Conservation (phyloP, 2,888 invertebrate genomes). For the Zygogramma bicolorata region DNA sequence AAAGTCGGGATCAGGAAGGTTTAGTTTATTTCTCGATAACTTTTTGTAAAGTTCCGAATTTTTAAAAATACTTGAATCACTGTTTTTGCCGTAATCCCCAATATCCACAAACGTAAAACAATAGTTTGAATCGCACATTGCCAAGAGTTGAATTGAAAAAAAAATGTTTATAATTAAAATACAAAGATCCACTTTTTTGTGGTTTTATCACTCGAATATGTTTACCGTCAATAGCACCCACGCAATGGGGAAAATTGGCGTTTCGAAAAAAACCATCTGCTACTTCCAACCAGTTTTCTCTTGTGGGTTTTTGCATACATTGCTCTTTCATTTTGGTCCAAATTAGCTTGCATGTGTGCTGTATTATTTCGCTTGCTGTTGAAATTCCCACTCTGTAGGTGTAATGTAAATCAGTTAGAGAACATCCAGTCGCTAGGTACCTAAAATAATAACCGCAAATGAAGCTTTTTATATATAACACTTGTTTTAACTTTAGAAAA, state of each 20-base stretch:
- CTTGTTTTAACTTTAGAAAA: too few species aligned
- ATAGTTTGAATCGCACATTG: background rate
- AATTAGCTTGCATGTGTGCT: background rate
- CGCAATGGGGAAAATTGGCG: conserved; percentile 16
- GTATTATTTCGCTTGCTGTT: background rate
- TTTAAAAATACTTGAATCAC: conserved; percentile 16
- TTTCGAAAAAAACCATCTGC: background rate
- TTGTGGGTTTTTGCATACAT: background rate
- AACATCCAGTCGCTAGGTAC: background rate
- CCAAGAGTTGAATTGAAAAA: conserved; percentile 15
- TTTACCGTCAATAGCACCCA: background rate
- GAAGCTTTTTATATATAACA: too few species aligned
- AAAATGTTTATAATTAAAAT: conserved; percentile 24
- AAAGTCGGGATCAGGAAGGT: background rate
- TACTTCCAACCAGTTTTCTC: background rate
- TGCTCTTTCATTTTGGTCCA: background rate
- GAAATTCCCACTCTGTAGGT: background rate
- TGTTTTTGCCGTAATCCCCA: background rate
- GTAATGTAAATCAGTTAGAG: background rate
- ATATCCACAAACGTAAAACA: background rate
- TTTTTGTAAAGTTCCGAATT: background rate
- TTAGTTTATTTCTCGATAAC: background rate
- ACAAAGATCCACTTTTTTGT: conserved; percentile 4
- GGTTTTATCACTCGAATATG: conserved; percentile 13
- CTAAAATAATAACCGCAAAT: too few species aligned